phyloP scores from a whole-genome alignment of 2,113 vertebrate species.

The Vireo altiloquus region DNA sequence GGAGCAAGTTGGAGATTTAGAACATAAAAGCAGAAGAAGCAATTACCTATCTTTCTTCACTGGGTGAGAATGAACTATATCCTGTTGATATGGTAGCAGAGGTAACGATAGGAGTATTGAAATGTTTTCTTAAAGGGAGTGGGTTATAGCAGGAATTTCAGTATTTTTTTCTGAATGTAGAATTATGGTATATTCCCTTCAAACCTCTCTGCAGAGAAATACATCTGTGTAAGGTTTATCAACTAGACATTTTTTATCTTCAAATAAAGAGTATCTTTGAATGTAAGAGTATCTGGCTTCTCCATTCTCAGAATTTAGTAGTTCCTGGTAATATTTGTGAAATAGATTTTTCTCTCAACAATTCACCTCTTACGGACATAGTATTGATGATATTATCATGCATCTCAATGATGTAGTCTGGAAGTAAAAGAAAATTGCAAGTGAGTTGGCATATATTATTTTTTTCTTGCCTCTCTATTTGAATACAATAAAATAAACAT shows the following conservation, averaged over 20 bases:
- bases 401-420: not conserved
- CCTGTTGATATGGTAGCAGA: not conserved
- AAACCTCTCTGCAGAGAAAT: not conserved
- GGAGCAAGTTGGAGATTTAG: not conserved
- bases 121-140: not conserved
- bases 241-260: not conserved
- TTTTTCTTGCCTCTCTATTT: not conserved
- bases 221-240: fast-evolving
- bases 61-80: not conserved
- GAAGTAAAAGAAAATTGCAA: constrained; percentile 37
- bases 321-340: not conserved
- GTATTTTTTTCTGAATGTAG: not conserved
- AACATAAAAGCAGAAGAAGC: not conserved
- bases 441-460: constrained; percentile 14
- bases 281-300: not conserved
- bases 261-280: no score
- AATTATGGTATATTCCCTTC: not conserved
- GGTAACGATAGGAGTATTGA: not conserved
- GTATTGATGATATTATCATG: not conserved
- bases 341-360: not conserved
- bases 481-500: constrained; percentile 33
- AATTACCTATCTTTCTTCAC: not conserved
- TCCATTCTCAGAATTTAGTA: not conserved
- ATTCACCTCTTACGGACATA: constrained; percentile 16
- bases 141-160: not conserved